Evolutionary conservation across 2,113 vertebrate species (phyloP), one percentile per base, ranked within the genome.

Genomic region (Pterophyllum scalare): DNA sequence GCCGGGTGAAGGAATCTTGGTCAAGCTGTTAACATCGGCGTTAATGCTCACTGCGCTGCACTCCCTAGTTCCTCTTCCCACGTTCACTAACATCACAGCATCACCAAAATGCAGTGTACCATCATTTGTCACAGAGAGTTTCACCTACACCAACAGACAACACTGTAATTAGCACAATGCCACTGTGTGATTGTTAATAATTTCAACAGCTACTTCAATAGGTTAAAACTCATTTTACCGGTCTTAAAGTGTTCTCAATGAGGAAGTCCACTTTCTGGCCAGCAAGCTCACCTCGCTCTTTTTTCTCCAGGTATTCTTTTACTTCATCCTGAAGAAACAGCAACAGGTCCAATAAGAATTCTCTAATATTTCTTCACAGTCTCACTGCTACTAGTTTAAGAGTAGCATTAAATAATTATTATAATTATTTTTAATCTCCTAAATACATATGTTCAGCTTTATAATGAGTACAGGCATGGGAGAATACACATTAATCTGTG

Each of bases 61-160:
- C 0, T 94, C 84, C 0, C 79, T 1, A 2, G 24, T 17, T 2
- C 79, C 77, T 20, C 84, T 15, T 26, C 91, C 94, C 0, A 90
- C 79, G 78, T 96, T 98, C 86, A 97, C 43, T 14, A 99, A 87
- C 94, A 98, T 95, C 88, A 99, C 96, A 0, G 90, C 92, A 86
- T 99, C 96, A 6, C 98, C 98, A 59, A 96, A 97, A 89, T 95
- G 97, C 88, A 98, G 10, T 1, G 77, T 80, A 1, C 97, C 97
- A 15, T 98, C 97, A 17, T 67, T 78, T 0, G 95, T 93, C 5
- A 96, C 2, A 0, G 96, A 97, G 6, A 99, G 94, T 56, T 94
- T 84, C 56, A 94, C 93, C 98, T 99, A 33, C 22, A 85, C 77
- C 80, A 40, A 81, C 3, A 6, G 19, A 77, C 31, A 64, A 80